These are phyloP conservation scores for Ischnura elegans DNA, from an alignment of 2,888 invertebrate species.

Conservation along the genomic window DNA sequence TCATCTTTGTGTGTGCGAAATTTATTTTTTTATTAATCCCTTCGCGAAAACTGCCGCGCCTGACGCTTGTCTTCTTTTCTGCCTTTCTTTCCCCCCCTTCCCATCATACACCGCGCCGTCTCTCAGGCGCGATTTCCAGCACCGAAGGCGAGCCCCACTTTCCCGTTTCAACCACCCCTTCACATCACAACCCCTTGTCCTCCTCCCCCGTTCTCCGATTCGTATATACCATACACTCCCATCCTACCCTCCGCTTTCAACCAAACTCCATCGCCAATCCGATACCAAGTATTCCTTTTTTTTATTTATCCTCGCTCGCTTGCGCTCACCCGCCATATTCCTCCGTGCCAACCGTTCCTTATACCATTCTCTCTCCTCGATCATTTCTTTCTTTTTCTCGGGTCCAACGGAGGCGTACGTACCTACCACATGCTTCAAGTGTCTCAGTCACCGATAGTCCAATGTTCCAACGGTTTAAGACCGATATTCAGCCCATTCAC, in stretches of 20 bases:
- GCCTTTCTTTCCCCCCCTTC: neutral
- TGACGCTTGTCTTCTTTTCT: neutral
- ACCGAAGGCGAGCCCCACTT: neutral
- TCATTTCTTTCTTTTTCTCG: neutral
- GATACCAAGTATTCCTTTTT: neutral
- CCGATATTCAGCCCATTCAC: too few species aligned
- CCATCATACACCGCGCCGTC: neutral
- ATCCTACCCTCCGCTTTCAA: neutral
- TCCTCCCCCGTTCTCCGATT: neutral
- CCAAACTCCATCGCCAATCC: neutral
- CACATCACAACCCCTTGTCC: neutral
- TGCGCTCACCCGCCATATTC: neutral
- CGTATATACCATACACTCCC: neutral
- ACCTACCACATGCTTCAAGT: neutral
- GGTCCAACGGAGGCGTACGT: neutral
- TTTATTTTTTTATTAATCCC: neutral
- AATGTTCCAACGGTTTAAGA: too few species aligned
- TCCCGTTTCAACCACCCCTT: neutral
- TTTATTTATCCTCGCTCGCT: too few species aligned
- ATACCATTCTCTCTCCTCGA: neutral
- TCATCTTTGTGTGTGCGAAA: neutral
- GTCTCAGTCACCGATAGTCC: too few species aligned
- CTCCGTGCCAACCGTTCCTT: neutral
- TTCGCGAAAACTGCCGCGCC: conserved; percentile 1
- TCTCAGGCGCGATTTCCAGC: neutral